Percentiles rank a stretch among this genome's conserved stretches.
Evolutionary conservation across 2,888 invertebrate species (phyloP).

Genomic region (Spisula subtruncata): DNA sequence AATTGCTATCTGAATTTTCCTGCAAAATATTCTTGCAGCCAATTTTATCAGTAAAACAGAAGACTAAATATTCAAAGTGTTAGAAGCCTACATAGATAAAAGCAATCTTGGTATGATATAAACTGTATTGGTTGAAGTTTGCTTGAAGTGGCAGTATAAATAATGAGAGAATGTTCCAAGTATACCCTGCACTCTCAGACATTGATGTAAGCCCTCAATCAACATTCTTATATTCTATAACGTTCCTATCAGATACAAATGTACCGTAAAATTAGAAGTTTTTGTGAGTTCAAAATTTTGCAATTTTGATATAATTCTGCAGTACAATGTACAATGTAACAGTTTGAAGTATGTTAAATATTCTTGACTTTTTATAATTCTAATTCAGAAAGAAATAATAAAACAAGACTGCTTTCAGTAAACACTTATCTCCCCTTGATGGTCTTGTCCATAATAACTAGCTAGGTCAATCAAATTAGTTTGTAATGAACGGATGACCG

Average conservation of each 20-base stretch:
- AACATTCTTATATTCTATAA: constrained; percentile 36
- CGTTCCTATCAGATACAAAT: constrained; percentile 13
- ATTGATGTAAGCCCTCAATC: constrained; percentile 28
- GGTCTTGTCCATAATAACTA: no score
- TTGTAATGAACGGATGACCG: no score
- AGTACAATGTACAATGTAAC: no score
- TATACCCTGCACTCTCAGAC: background rate
- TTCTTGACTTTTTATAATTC: no score
- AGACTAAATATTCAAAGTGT: background rate
- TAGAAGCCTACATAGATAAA: background rate
- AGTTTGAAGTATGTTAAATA: no score
- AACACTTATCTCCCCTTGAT: no score
- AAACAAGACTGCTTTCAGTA: no score
- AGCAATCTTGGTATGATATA: background rate
- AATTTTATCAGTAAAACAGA: background rate
- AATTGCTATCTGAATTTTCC: background rate
- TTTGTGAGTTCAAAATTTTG: no score
- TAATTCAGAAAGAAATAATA: no score
- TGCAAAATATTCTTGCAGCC: background rate
- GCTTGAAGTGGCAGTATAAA: background rate
- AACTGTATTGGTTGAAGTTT: background rate
- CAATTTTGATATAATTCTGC: no score
- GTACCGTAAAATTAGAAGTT: no score
- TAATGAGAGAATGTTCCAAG: background rate
- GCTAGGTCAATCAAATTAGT: no score